Base-by-base conservation (phyloP, 1,140 invertebrate genomes). In the Eumaeus atala region DNA sequence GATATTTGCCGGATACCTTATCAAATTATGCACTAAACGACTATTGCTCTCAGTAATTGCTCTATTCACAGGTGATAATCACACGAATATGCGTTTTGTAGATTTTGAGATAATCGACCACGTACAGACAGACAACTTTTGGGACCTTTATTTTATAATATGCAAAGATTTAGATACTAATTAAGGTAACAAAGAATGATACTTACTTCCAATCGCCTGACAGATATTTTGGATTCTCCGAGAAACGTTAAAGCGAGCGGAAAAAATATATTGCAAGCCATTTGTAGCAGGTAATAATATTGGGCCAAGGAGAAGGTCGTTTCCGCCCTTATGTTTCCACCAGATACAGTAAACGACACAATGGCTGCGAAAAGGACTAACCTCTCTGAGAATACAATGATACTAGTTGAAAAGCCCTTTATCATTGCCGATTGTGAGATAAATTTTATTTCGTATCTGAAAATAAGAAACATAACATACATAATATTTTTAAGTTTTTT, bases 251-350 rank as follows among this genome's bases (percentile, higher is more conserved):
- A 71, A 3, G 90, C 92, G 65, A 90, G 71, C 3, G 94, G 94
- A 74, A 92, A 93, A 56, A 92, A 90, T 59, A 94, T 92, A 11
- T 92, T 92, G 86, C 94, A 91, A 16, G 91, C 91, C 1, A 92
- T 72, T 66, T 94, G 91, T 12, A 95, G 72, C 48, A 91, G 88
- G 74, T 95, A 94, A 70, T 92, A 93, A 64, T 95, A 91, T 54
- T 93, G 91, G 33, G 93, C 91, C 52, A 93, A 87, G 7, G 93
- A 92, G 74, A 95, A 95, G 9, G 93, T 91, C 66, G 91, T 90
- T 58, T 92, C 90, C 0, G 93, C 90, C 1, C 90, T 90, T 56
- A 94, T 89, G 6, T 78, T 69, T 12, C 92, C 90, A 2, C 90
- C 91, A 49, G 90, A 74, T 38, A 93, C 70, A 59, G 94, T 90